These are phyloP conservation scores for Lamellibrachia columna DNA, from an alignment of 2,888 invertebrate genomes.

Conservation along the genomic window DNA sequence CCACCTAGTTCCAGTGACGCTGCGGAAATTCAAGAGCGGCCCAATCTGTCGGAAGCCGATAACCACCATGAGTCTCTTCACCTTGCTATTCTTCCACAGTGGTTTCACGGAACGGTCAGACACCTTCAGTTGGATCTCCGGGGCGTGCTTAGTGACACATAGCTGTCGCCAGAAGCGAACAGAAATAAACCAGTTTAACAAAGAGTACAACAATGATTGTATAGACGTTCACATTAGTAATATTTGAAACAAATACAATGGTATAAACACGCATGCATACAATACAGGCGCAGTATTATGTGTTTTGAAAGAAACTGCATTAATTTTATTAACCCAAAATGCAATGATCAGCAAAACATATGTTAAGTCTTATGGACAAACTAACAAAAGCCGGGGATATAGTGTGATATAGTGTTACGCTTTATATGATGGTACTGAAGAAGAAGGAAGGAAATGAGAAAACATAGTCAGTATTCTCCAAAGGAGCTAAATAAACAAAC, in stretches of 20 bases:
- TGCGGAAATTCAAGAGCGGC: conserved; percentile 55
- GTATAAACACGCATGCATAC: too few species aligned
- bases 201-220: background rate
- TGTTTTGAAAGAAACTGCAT: background rate
- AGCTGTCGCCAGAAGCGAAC: conserved; percentile 46
- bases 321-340: background rate
- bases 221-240: background rate
- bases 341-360: too few species aligned
- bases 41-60: conserved; percentile 61
- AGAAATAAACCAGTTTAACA: background rate
- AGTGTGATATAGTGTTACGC: too few species aligned
- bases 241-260: background rate
- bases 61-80: conserved; percentile 48
- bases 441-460: too few species aligned
- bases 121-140: conserved; percentile 61
- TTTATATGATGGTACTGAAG: too few species aligned
- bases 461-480: too few species aligned
- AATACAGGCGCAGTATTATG: too few species aligned
- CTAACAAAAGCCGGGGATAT: too few species aligned
- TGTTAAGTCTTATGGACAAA: too few species aligned
- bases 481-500: too few species aligned
- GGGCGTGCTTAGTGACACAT: conserved; percentile 60
- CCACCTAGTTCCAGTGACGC: conserved; percentile 53
- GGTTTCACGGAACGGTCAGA: conserved; percentile 59
- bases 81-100: conserved; percentile 55